Base-by-base conservation (phyloP, 2,888 invertebrate species). In the Meteorus cinctellus region DNA sequence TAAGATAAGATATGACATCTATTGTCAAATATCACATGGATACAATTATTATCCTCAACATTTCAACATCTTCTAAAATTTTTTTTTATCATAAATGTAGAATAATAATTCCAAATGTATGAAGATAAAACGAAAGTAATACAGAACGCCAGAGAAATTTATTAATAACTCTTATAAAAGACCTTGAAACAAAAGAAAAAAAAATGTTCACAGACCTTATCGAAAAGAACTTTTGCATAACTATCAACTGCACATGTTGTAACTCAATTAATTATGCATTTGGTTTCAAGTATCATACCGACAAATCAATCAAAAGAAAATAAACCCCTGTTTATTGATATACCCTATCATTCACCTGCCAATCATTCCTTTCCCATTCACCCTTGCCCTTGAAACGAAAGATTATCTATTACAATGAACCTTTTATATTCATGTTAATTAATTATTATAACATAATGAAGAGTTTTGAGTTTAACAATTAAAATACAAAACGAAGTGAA, bases 1-100 rank as follows among this genome's bases (percentile, higher is more conserved):
- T 55, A 19, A 55, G 55, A 55, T 55, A 55, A 55, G 55, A 55
- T 55, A 55, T 19, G 8, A 55, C n/a, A n/a, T 48, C 48, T 19
- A 55, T 55, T 55, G 55, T 55, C 19, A 55, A 19, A 55, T 55
- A 19, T 55, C 19, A 55, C 19, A 3, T 55, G 48, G n/a, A 48
- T 48, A n/a, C 16, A 48, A 48, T n/a, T 48, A 14, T 16, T 48
- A 4, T 14, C 16, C 16, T n/a, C 6, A 1, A 16, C 16, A n/a
- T 48, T 16, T n/a, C 48, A n/a, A 48, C n/a, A 48, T 5, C 16
- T 3, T 1, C 45, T 14, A 10, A 45, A n/a, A 45, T 8, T 34
- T 48, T 16, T 48, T 48, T 16, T 48, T 48, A 48, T 16, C 48
- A n/a, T 4, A n/a, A 0, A 1, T 1, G 16, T n/a, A 16, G 2